Evolutionary conservation across 2,888 invertebrate species (phyloP), one percentile per base, ranked within the genome.

Genomic region (Hypolimnas misippus): DNA sequence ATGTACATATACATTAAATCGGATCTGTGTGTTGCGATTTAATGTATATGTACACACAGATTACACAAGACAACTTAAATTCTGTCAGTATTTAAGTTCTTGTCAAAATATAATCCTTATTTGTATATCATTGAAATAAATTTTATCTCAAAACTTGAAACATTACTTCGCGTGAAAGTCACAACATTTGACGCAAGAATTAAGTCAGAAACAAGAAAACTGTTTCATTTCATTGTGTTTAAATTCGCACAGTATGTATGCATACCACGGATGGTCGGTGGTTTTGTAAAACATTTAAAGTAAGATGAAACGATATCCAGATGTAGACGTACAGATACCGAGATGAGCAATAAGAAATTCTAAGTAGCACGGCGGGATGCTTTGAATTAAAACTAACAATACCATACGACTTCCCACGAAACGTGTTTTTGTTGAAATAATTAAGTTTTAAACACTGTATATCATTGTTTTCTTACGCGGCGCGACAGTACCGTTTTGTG

Each of bases 211-310:
- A 40, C 62, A 61, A 29, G 55, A 66, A 67, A 60, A 62, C 59
- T 38, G 42, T 57, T 61, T 46, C 51, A 58, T 70, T 66, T 63
- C 55, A 68, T 68, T 70, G 73, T 70, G 73, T 73, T 77, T 67
- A 71, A 71, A 70, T 60, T 70, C 49, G 70, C 70, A 77, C 75
- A 77, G 76, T 70, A 65, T 49, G 68, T 69, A 69, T 68, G 65
- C 69, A 61, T 51, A 35, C 60, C 66, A 62, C 65, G 66, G 55
- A 58, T 21, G 40, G 50, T 56, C 56, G 60, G 63, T 21, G 31
- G 53, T 68, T 68, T 65, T 64, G 63, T 63, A 42, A n/a, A 53
- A 64, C 60, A 58, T 66, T 66, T 59, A 59, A 67, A 61, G 62
- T 63, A 67, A 63, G 58, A 62, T 62, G 51, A 66, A 57, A 58